phyloP scores from a whole-genome alignment of 2,113 vertebrate genomes.

The Plestiodon gilberti region DNA sequence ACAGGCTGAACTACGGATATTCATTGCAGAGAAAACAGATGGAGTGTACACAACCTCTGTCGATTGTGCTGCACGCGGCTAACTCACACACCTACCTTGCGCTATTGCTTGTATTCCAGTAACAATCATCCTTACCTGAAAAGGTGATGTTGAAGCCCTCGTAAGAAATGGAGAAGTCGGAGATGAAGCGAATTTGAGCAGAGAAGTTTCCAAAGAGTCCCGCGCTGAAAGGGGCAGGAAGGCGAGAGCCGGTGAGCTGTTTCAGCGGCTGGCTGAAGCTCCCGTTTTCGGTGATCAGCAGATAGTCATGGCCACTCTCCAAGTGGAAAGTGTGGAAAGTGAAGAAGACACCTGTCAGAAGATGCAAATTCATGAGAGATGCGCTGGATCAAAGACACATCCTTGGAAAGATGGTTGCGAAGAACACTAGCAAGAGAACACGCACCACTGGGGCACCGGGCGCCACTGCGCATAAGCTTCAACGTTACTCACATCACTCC shows the following conservation, averaged over 20 bases:
- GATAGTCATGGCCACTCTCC: constrained; percentile 94
- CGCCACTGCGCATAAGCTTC: background rate
- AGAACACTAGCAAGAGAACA: background rate
- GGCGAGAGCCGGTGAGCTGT: constrained; percentile 90
- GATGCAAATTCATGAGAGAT: background rate
- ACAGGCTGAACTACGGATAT: too few relatives aligned
- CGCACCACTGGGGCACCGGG: too few relatives aligned
- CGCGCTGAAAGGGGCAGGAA: constrained; percentile 90
- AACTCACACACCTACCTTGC: too few relatives aligned
- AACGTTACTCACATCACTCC: background rate
- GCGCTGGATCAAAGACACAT: background rate
- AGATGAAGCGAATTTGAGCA: constrained; percentile 95
- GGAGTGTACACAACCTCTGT: background rate
- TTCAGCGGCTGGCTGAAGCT: constrained; percentile 92
- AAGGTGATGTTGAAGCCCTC: constrained; percentile 99
- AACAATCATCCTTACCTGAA: constrained; percentile 78
- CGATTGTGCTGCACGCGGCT: background rate
- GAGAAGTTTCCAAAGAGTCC: constrained; percentile 97
- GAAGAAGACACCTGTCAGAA: constrained; percentile 89
- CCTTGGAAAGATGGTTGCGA: background rate
- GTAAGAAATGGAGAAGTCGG: constrained; percentile 98
- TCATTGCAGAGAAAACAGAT: background rate
- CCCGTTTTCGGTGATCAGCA: constrained; percentile 92
- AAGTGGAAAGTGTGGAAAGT: constrained; percentile 97
- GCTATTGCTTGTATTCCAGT: background rate